Conservation (phyloP, 92 coral and sea anemone genomes). For the Heliopora coerulea region DNA sequence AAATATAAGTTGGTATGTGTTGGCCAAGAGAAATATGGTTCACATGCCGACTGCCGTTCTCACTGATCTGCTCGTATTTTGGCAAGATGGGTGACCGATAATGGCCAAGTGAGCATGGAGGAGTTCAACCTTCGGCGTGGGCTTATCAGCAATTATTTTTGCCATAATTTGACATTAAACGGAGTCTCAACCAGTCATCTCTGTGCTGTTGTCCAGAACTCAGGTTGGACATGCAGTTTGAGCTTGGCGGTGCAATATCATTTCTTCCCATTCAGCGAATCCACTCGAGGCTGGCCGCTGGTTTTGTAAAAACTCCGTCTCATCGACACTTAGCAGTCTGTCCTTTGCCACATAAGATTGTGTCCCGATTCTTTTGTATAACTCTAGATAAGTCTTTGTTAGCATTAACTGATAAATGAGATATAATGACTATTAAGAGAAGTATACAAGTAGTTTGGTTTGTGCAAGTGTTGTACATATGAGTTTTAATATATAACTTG, state of each 20-base stretch:
- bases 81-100: slow-evolving; percentile 14
- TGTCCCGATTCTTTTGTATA: no score
- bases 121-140: slow-evolving; percentile 10
- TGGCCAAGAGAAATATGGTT: slow-evolving; percentile 23
- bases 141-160: slow-evolving; percentile 3
- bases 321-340: no score
- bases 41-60: slow-evolving; percentile 15
- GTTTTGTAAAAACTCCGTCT: no score
- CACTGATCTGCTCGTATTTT: slow-evolving; percentile 12
- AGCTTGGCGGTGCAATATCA: no score
- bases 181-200: not conserved
- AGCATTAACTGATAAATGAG: no score
- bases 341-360: no score
- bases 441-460: no score
- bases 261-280: not conserved
- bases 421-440: no score
- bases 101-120: slow-evolving; percentile 2
- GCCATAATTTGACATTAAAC: slow-evolving; percentile 11
- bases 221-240: no score
- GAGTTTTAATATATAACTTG: no score
- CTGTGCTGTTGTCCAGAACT: slow-evolving; percentile 31
- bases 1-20: not conserved
- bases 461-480: no score
- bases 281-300: not conserved
- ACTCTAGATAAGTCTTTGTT: no score